phyloP scores from a whole-genome alignment of 37 sponge, comb jelly and placozoan genomes.

The Aphrocallistes beatrix region DNA sequence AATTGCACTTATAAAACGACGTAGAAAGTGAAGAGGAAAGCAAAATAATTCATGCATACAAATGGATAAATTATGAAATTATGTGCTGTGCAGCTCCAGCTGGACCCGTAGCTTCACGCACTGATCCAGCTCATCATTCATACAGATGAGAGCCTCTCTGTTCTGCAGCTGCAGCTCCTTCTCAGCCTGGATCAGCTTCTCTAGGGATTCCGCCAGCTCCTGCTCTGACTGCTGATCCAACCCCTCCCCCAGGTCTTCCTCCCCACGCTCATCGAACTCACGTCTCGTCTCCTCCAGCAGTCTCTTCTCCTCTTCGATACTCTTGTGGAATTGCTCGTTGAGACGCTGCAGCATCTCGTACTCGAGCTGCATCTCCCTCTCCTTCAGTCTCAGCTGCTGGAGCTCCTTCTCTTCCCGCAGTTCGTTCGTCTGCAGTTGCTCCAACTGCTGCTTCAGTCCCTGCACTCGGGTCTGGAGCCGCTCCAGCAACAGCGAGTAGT shows the following conservation, averaged over 20 bases:
- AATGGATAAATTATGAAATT: background rate
- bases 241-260: background rate
- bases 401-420: conserved; percentile 8
- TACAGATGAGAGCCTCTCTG: background rate
- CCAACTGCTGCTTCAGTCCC: conserved; percentile 7
- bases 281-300: background rate
- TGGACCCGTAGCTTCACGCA: background rate
- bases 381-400: conserved; percentile 3
- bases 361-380: background rate
- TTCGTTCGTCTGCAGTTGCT: background rate
- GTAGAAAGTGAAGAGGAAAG: background rate
- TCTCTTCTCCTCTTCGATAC: background rate
- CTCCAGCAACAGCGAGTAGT: background rate
- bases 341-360: conserved; percentile 3
- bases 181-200: background rate
- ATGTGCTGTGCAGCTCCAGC: conserved; percentile 6
- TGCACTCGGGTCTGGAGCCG: background rate
- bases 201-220: background rate
- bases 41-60: background rate
- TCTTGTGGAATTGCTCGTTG: background rate
- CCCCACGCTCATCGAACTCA: background rate
- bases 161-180: conserved; percentile 16
- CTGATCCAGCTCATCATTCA: background rate
- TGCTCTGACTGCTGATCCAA: background rate
- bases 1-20: background rate